Conservation (phyloP, 2,888 invertebrate species). For the Cryptocheilus praepositus region DNA sequence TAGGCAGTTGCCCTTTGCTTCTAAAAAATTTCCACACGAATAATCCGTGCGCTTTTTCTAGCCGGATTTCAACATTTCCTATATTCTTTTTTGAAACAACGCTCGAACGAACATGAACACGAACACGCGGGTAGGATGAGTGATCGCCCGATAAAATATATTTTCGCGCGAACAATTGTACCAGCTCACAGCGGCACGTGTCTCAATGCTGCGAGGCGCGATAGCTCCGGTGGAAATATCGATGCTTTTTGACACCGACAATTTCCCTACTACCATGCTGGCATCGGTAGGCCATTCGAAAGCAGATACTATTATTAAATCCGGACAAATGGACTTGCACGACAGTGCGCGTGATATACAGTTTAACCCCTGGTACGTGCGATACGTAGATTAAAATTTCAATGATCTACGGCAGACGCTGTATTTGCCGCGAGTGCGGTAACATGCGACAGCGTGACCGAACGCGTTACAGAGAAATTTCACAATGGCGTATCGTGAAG, state of each 20-base stretch:
- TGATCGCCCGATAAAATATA: slow-evolving; percentile 22
- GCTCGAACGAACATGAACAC: too few species aligned
- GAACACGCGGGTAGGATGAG: too few species aligned
- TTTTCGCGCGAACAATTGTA: slow-evolving; percentile 24
- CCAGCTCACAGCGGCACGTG: slow-evolving; percentile 42
- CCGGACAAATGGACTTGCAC: slow-evolving; percentile 9
- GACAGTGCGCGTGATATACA: slow-evolving; percentile 6
- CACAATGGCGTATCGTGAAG: too few species aligned
- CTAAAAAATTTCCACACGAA: too few species aligned
- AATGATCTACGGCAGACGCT: too few species aligned
- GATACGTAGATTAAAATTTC: neutral
- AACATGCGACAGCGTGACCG: too few species aligned
- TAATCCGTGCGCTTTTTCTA: too few species aligned
- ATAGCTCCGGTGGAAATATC: slow-evolving; percentile 40
- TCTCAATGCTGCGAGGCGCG: slow-evolving; percentile 43
- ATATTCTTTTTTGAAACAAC: too few species aligned
- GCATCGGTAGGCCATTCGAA: slow-evolving; percentile 14
- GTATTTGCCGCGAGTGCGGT: too few species aligned
- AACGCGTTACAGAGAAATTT: too few species aligned
- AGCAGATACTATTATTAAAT: slow-evolving; percentile 14
- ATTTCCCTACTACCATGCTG: slow-evolving; percentile 15
- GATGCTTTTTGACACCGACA: slow-evolving; percentile 40
- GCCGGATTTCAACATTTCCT: too few species aligned
- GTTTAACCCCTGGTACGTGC: slow-evolving; percentile 25
- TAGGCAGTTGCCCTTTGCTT: too few species aligned